These are phyloP conservation scores for Nautilus pompilius DNA, from an alignment of 1,140 invertebrate genomes.

Conservation along the genomic window DNA sequence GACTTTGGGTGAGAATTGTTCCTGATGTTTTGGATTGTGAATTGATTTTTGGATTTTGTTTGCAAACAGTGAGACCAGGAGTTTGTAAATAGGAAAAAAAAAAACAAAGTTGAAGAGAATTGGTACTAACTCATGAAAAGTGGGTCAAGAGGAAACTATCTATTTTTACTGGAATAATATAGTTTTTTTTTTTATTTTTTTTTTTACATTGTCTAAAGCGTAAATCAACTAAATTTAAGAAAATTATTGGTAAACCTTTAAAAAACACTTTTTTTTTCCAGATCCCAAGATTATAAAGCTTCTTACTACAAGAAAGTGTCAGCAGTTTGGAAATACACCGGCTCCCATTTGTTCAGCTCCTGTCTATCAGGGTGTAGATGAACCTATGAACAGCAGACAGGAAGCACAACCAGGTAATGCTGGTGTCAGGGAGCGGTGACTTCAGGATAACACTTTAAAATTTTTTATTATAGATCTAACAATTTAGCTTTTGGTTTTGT, in stretches of 20 bases:
- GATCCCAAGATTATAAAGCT: constrained; percentile 30
- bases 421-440: neutral
- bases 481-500: too few species aligned
- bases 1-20: constrained; percentile 58
- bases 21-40: too few species aligned
- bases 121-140: too few species aligned
- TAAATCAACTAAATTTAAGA: constrained; percentile 22
- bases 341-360: neutral
- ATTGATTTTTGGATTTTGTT: too few species aligned
- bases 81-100: too few species aligned
- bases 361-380: neutral
- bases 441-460: neutral
- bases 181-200: neutral
- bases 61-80: too few species aligned
- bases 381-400: constrained; percentile 6
- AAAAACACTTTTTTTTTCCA: constrained; percentile 30
- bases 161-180: neutral
- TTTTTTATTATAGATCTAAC: constrained; percentile 2
- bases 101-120: too few species aligned
- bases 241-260: neutral
- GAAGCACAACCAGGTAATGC: constrained; percentile 1
- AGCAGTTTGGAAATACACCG: constrained; percentile 4
- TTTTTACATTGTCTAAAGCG: constrained; percentile 14
- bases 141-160: too few species aligned
- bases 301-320: constrained; percentile 19